Evolutionary conservation across 30 jellyfish, hydroid and myxozoan genomes (phyloP), one percentile per base, ranked within the genome.

Genomic region (Pelagia noctiluca): DNA sequence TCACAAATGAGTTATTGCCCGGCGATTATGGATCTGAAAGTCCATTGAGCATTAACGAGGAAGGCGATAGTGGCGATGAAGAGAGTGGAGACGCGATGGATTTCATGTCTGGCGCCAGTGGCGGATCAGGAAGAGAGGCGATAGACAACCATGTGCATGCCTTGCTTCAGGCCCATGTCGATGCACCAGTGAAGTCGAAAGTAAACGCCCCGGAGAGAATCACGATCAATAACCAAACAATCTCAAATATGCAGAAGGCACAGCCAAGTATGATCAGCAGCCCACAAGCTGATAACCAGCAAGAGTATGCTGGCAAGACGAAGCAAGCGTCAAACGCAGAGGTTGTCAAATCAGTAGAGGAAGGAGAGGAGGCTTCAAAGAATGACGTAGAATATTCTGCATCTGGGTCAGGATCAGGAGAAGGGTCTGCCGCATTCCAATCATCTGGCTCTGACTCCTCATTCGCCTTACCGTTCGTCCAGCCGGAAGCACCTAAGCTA

Each of bases 21-120:
- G 97, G 97, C 34, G 97, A 88, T 54, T 88, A 88, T 72, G 96
- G 96, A 10, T 88, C 97, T 4, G 97, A 88, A 74, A 71, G 85
- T 16, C 97, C 97, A 23, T 52, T 88, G 83, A 76, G 50, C 46
- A 69, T 88, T 4, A 80, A 88, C 63, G 97, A 88, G 53, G 93
- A 71, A 25, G 87, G 90, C 23, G 75, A 88, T 32, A 91, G 97
- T 1, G 87, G 75, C 70, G 63, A 31, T 42, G 87, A 72, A 16
- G 80, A 60, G 47, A 72, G 88, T 46, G 94, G 94, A 23, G 84
- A 84, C 23, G 84, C 83, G 37, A 62, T 71, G 5, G 91, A 77
- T 32, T 87, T 79, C 79, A 77, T 87, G 96, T 87, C 96, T 35
- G 96, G 91, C 5, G 70, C 57, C 57, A 87, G 96, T 87, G 96